phyloP scores from a whole-genome alignment of 2,113 vertebrate species.

The Xerus inauris region DNA sequence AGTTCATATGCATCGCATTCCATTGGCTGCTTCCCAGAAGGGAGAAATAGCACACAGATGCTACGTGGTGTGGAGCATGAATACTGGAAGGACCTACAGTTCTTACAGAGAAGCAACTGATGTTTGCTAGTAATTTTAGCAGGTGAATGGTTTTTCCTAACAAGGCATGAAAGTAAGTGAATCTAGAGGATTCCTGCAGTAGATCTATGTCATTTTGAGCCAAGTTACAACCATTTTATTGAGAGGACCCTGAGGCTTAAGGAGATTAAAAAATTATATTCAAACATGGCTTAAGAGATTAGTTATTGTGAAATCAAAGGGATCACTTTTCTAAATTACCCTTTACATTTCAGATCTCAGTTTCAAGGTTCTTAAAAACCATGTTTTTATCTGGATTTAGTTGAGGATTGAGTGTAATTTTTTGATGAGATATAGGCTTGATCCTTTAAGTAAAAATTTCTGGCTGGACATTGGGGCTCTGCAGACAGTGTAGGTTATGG shows the following conservation, averaged over 20 bases:
- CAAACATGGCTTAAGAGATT: background rate
- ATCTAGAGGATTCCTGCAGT: background rate
- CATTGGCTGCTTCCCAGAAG: background rate
- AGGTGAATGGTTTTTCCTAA: background rate
- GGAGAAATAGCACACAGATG: fast-evolving
- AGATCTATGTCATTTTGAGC: background rate
- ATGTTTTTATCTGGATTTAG: background rate
- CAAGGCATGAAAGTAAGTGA: background rate
- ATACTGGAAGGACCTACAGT: background rate
- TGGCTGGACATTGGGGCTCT: background rate
- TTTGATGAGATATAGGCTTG: background rate
- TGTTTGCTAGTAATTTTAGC: background rate
- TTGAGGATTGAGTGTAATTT: background rate
- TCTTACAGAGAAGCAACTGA: background rate
- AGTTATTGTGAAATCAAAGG: background rate
- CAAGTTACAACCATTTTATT: background rate
- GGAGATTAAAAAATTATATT: background rate
- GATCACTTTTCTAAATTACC: background rate
- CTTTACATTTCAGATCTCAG: background rate
- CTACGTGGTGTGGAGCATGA: fast-evolving
- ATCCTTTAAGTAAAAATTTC: background rate
- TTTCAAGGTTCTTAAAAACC: background rate
- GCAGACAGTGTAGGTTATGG: background rate
- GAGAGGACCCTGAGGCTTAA: background rate
- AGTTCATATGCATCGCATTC: background rate